Evolutionary conservation across 2,888 invertebrate species (phyloP), one percentile per base, ranked within the genome.

Genomic region (Athetis lepigone): DNA sequence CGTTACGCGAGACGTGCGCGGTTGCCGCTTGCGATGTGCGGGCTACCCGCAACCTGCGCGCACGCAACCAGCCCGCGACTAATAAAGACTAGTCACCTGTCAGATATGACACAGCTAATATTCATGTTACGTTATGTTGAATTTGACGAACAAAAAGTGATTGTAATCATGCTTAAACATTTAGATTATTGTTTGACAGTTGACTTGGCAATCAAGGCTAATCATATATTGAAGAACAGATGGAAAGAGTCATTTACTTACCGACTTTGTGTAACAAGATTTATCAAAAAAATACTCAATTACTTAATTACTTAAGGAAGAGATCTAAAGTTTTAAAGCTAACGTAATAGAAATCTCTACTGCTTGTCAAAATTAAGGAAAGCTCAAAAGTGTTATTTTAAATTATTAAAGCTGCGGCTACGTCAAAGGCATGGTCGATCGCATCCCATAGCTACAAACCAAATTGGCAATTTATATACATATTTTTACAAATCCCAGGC

Each of bases 21-120:
- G 43, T 43, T 54, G 55, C 73, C 61, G 57, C 73, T 63, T 50
- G 64, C 61, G 60, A 56, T 54, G 68, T 46, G 51, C 58, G 65
- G 47, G 70, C 57, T 56, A 70, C 66, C 51, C 76, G 76, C 75
- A 83, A 84, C 85, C 82, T 85, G 87, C 84, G 83, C 84, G 77
- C 76, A 81, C 82, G 83, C 75, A 66, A 77, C 79, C 75, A 74
- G 69, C 58, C 75, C 50, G 62, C 40, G 37, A 86, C 61, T 66
- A 49, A 68, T 74, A 79, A 70, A 87, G 84, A 89, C 72, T 77
- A 81, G 57, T 54, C 80, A 77, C 71, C 67, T 71, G 63, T 67
- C 82, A 87, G 86, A 87, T 69, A 77, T 73, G 82, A 52, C 84
- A 65, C 42, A 49, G 33, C 36, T 59, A 16, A 66, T 58, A 13